Conservation (phyloP, 2,797 vertebrate genomes). For the Ctenochaetus hawaiiensis region DNA sequence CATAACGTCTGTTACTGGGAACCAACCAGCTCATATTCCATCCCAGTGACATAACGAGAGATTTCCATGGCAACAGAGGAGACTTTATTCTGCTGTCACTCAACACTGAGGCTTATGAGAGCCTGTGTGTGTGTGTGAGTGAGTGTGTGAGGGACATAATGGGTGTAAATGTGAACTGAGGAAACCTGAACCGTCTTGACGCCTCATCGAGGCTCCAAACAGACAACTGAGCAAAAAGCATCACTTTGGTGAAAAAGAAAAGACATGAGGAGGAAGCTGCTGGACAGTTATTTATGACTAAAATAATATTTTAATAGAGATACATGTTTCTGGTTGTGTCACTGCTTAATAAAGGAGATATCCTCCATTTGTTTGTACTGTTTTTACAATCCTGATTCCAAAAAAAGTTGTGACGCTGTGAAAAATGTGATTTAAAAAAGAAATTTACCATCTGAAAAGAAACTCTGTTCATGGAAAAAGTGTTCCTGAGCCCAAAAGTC, state of each 20-base stretch:
- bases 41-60: constrained; percentile 59
- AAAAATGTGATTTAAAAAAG: no score
- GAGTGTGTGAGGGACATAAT: constrained; percentile 54
- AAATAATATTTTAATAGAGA: background rate
- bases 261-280: constrained; percentile 8
- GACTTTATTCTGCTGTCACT: constrained; percentile 73
- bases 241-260: constrained; percentile 8
- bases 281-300: background rate
- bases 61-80: constrained; percentile 76
- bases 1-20: constrained; percentile 37
- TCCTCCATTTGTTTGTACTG: no score
- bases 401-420: no score
- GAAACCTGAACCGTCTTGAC: constrained; percentile 75
- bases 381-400: no score
- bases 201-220: constrained; percentile 58
- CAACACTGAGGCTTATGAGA: constrained; percentile 73
- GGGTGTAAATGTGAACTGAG: constrained; percentile 53
- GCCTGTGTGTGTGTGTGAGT: constrained; percentile 60
- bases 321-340: background rate
- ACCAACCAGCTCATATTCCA: constrained; percentile 66
- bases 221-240: constrained; percentile 49
- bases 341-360: no score
- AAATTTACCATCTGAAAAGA: no score
- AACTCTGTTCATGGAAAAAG: no score
- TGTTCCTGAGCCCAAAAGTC: no score